A percentile compares a stretch with the other conserved stretches of the same genome.
Evolutionary conservation across 2,888 invertebrate species (phyloP).

Genomic region (Xestia ashworthii): DNA sequence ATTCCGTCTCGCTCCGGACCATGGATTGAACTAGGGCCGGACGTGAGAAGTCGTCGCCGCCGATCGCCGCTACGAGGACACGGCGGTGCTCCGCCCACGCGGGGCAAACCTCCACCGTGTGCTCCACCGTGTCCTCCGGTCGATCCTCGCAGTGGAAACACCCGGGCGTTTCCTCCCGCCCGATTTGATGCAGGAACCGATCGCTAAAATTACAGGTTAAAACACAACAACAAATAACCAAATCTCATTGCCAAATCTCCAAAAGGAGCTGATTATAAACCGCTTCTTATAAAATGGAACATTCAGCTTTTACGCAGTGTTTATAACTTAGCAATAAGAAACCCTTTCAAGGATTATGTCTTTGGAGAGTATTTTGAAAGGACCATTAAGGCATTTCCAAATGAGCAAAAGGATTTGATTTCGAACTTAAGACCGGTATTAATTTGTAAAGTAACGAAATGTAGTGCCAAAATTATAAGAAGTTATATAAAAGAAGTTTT

Average conservation of each 20-base stretch:
- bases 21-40: no score
- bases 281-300: background rate
- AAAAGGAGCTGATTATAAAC: background rate
- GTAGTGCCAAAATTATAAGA: background rate
- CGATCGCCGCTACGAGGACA: no score
- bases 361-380: constrained; percentile 33
- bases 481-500: constrained; percentile 27
- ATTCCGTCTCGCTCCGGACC: no score
- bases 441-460: constrained; percentile 28
- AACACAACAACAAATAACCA: background rate
- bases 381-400: constrained; percentile 22
- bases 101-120: no score
- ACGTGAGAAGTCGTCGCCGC: no score
- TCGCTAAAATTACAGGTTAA: no score
- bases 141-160: no score
- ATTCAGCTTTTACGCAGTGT: constrained; percentile 9
- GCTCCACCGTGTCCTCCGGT: no score
- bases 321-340: constrained; percentile 18
- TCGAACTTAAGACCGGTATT: constrained; percentile 22
- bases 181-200: no score
- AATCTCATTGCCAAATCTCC: background rate
- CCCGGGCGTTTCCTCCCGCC: no score
- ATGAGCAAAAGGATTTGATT: constrained; percentile 50
- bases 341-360: constrained; percentile 40
- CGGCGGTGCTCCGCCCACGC: no score